phyloP scores from a whole-genome alignment of 2,113 vertebrate species.

The Anarrhichthys ocellatus region DNA sequence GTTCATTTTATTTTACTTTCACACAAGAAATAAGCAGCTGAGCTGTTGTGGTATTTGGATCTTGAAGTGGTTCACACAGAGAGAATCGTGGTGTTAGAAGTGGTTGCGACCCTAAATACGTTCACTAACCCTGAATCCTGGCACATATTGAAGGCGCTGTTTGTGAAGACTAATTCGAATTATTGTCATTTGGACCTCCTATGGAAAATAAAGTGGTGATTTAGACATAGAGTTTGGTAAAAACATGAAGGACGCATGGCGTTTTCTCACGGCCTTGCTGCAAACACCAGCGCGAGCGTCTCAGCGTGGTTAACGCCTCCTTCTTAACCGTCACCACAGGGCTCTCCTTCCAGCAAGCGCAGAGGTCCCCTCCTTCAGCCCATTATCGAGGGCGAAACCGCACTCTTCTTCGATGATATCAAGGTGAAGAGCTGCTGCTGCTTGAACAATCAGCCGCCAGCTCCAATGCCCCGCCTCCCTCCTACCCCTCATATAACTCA shows the following conservation, averaged over 20 bases:
- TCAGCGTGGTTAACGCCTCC: constrained; percentile 83
- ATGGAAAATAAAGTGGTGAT: neutral
- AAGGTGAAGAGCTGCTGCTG: constrained; percentile 89
- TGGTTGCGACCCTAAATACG: neutral
- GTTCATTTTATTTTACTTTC: neutral
- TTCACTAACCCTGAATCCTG: neutral
- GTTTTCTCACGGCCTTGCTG: neutral
- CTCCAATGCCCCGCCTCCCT: constrained; percentile 17
- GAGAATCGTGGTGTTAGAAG: neutral
- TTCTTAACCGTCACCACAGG: constrained; percentile 91
- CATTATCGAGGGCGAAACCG: constrained; percentile 98
- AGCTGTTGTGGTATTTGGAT: neutral
- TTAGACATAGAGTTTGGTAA: neutral
- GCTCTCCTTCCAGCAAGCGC: constrained; percentile 98
- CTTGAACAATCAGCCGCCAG: constrained; percentile 78
- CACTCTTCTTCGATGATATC: constrained; percentile 98
- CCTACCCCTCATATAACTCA: constrained; percentile 30
- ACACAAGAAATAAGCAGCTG: neutral
- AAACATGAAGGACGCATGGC: neutral
- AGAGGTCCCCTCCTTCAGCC: constrained; percentile 98
- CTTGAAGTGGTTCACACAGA: neutral
- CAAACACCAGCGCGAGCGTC: constrained; percentile 24
- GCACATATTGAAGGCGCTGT: neutral
- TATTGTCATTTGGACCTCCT: neutral
- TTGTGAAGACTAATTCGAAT: neutral